phyloP scores from a whole-genome alignment of 2,113 vertebrate species.

The Scomber colias region DNA sequence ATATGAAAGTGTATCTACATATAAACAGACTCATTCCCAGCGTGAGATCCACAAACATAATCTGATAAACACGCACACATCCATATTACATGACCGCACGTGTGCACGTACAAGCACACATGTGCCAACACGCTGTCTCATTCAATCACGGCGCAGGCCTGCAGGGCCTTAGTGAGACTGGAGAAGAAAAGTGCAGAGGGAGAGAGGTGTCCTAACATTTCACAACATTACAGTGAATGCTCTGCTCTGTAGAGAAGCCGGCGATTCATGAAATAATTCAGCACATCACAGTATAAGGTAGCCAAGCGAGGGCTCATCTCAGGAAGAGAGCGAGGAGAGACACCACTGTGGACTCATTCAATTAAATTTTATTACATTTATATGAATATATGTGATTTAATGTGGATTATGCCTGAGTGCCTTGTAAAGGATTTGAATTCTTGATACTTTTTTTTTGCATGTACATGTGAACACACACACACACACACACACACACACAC shows the following conservation, averaged over 20 bases:
- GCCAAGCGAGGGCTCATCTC: slow-evolving; percentile 49
- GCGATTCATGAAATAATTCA: slow-evolving; percentile 68
- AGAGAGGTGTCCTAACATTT: slow-evolving; percentile 69
- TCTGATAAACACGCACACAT: slow-evolving; percentile 55
- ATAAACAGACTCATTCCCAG: slow-evolving; percentile 32
- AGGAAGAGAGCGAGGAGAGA: slow-evolving; percentile 4
- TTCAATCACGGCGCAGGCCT: slow-evolving; percentile 49
- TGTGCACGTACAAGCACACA: slow-evolving; percentile 32
- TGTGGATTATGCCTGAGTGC: slow-evolving; percentile 56
- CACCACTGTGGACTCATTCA: slow-evolving; percentile 46
- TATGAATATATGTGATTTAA: slow-evolving; percentile 65
- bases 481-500: slow-evolving; percentile 28
- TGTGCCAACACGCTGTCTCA: slow-evolving; percentile 50
- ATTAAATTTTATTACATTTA: slow-evolving; percentile 62
- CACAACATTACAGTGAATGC: slow-evolving; percentile 51
- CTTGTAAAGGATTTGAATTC: slow-evolving; percentile 53
- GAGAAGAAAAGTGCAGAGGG: slow-evolving; percentile 25
- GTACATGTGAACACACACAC: slow-evolving; percentile 23
- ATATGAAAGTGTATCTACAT: slow-evolving; percentile 42
- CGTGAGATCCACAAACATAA: slow-evolving; percentile 33
- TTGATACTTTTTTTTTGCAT: slow-evolving; percentile 68
- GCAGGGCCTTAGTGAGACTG: slow-evolving; percentile 15
- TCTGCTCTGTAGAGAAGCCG: slow-evolving; percentile 45
- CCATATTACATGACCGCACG: slow-evolving; percentile 24
- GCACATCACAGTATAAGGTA: slow-evolving; percentile 48